phyloP scores from a whole-genome alignment of 1,140 invertebrate species.

The Meteorus sp. region DNA sequence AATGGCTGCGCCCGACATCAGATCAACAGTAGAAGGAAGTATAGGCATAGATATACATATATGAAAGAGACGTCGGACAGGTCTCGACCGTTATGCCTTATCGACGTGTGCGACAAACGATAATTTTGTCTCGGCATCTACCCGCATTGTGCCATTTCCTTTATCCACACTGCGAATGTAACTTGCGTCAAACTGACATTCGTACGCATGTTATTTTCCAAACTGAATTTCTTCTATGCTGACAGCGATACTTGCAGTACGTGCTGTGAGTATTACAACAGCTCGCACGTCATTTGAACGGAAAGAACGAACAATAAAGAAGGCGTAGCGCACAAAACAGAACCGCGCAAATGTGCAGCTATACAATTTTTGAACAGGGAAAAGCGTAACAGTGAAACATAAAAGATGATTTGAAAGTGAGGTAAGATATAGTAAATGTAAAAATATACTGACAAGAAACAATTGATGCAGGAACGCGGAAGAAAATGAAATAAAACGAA shows the following conservation, averaged over 20 bases:
- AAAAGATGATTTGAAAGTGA: not conserved
- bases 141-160: too few relatives aligned
- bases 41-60: conserved; percentile 24
- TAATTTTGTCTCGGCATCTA: conserved; percentile 5
- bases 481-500: not conserved
- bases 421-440: conserved; percentile 3
- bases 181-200: not conserved
- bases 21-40: too few relatives aligned
- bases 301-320: too few relatives aligned
- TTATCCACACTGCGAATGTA: not conserved
- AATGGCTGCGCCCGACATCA: conserved; percentile 32
- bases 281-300: too few relatives aligned
- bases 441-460: conserved; percentile 22
- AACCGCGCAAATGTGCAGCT: too few relatives aligned
- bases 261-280: too few relatives aligned
- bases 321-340: too few relatives aligned
- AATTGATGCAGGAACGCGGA: conserved; percentile 5
- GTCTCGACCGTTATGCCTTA: conserved; percentile 29
- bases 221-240: too few relatives aligned
- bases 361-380: too few relatives aligned
- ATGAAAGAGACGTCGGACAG: conserved; percentile 2
- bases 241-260: too few relatives aligned
- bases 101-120: conserved; percentile 30
- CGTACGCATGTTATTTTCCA: not conserved
- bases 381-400: conserved; percentile 8